Evolutionary conservation across 2,888 invertebrate genomes (phyloP), one percentile per base, ranked within the genome.

Genomic region (Drosophila picticornis): DNA sequence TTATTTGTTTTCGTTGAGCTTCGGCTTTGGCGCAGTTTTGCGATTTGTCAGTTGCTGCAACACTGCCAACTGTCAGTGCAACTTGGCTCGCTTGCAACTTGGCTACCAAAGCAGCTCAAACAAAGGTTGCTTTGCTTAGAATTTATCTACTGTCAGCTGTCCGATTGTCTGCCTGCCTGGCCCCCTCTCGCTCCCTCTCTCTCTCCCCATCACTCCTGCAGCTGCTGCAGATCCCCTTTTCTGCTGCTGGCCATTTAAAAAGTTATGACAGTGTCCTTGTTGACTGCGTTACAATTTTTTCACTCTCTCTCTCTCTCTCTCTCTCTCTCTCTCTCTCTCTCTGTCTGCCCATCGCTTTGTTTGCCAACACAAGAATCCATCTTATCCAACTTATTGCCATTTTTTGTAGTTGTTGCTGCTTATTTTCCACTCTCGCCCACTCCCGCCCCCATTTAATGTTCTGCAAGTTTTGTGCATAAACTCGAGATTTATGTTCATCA

Each of bases 261-360:
- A 87, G 86, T 88, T 87, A 87, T 87, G 87, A 87, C 88, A 87
- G 77, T 83, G 80, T 87, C 86, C 88, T 87, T 86, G 84, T 83
- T 87, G 88, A 72, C 83, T 87, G 75, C 74, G 77, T 75, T 81
- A 81, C 83, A 71, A 77, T 84, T 75, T 62, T 71, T 52, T 50
- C 72, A 61, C 68, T 63, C 50, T 63, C 70, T 64, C 66, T 52
- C 58, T 53, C 10, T 59, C 68, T 62, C 75, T 48, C 69, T 61
- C 69, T 62, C 48, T 38, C 16, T 50, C 68, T 55, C 62, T 67
- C 65, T 68, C 64, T 61, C 67, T 55, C 59, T 52, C 10, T 59
- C 67, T 61, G 1, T 7, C 22, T 16, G 22, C 7, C 16, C 22
- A 16, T 25, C 22, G 46, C 76, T 68, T 68, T 80, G 73, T 80